Evolutionary conservation across 2,888 invertebrate genomes (phyloP), one percentile per base, ranked within the genome.

Genomic region (Latrodectus elegans): DNA sequence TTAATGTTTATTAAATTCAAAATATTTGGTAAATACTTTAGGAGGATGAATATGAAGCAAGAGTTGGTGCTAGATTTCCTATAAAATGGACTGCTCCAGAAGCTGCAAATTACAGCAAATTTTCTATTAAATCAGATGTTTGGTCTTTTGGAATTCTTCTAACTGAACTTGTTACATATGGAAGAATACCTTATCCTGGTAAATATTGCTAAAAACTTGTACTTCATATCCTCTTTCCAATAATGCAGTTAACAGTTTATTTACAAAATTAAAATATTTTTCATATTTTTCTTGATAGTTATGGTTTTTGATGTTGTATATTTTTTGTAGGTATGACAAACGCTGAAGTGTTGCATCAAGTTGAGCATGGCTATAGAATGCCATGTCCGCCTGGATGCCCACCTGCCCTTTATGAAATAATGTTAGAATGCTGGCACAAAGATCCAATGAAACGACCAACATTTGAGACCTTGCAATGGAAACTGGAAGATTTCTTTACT

Each of bases 11-110:
- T 22, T 38, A 6, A 38, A 38, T 38, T 38, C 38, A 38, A 38
- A 38, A 38, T 38, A 38, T 38, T 38, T 38, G 38, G 6, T 38
- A 38, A 38, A 17, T 52, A 17, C 52, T 60, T 60, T 55, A 89
- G 95, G 99, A 99, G 93, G 98, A 99, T 92, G 99, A 99, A 92
- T 99, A 99, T 93, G 99, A 99, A 93, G 99, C 99, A 55, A 94
- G 98, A 91, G 97, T 98, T 84, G 99, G 99, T 83, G 99, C 99
- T 6, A 94, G 99, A 84, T 99, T 99, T 95, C 99, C 99, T 38
- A 99, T 99, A 91, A 99, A 99, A 94, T 99, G 99, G 99, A 99
- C 99, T 79, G 99, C 99, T 38, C 99, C 99, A 0, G 99, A 99
- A 93, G 99, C 99, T 70, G 99, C 99, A 85, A 99, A 99, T 93